phyloP scores from a whole-genome alignment of 2,113 vertebrate genomes.

The Pterocles burchelli region DNA sequence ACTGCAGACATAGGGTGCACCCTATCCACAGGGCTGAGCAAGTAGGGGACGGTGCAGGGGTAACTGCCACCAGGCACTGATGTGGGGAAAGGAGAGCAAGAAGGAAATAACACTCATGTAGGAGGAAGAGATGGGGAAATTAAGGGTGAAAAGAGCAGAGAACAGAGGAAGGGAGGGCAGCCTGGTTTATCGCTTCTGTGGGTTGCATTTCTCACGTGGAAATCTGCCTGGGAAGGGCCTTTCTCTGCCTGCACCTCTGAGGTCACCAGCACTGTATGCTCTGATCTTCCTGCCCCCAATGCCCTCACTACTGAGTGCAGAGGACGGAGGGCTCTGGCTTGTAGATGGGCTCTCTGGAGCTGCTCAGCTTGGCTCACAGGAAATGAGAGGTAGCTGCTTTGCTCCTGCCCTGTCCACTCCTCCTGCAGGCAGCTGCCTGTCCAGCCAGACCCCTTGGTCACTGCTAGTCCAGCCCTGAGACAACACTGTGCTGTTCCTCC shows the following conservation, averaged over 20 bases:
- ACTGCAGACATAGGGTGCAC: accelerated
- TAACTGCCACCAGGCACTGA: background rate
- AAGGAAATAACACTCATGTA: background rate
- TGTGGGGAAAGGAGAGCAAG: background rate
- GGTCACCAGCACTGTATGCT: background rate
- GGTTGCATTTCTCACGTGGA: accelerated
- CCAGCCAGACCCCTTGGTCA: background rate
- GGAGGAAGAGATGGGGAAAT: background rate
- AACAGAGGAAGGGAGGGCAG: background rate
- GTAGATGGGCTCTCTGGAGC: background rate
- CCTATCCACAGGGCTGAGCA: accelerated
- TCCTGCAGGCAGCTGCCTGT: background rate
- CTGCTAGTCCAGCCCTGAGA: background rate
- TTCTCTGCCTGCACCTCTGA: background rate
- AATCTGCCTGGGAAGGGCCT: background rate
- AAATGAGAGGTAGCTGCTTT: background rate
- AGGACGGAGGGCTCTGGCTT: background rate
- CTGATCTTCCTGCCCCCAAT: background rate
- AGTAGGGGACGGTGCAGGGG: background rate
- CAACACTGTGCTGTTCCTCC: background rate
- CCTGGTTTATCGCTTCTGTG: accelerated
- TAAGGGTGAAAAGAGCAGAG: background rate
- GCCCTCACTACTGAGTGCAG: background rate
- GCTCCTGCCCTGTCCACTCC: background rate
- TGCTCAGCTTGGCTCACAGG: background rate